These are phyloP conservation scores for Phoronis australis DNA, from an alignment of 2,888 invertebrate genomes.

Conservation along the genomic window DNA sequence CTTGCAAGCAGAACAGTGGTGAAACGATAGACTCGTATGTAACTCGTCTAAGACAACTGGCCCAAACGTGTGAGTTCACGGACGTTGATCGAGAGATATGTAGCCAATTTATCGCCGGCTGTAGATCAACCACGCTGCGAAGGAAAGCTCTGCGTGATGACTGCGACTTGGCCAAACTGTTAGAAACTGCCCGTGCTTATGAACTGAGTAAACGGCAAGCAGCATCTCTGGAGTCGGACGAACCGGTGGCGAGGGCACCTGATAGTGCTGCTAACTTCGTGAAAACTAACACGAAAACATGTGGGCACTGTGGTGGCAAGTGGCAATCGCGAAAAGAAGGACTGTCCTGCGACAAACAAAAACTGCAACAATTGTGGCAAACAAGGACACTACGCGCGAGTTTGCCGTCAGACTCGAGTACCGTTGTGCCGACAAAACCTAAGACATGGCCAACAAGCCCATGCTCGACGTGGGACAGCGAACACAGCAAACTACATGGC, in stretches of 20 bases:
- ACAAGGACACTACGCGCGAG: constrained; percentile 1
- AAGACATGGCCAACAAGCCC: neutral
- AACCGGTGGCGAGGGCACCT: too few relatives aligned
- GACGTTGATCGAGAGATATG: constrained; percentile 10
- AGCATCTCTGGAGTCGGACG: neutral
- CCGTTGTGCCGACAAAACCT: neutral
- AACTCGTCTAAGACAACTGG: constrained; percentile 7
- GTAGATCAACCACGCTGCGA: constrained; percentile 1
- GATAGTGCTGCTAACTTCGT: too few relatives aligned
- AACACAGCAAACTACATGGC: neutral
- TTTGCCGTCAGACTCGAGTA: neutral
- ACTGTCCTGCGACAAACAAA: too few relatives aligned
- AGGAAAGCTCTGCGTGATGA: constrained; percentile 4
- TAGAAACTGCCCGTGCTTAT: constrained; percentile 3
- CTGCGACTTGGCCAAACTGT: neutral
- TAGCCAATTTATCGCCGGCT: constrained; percentile 5
- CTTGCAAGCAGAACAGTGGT: neutral
- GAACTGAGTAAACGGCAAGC: constrained; percentile 5
- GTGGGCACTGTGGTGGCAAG: too few relatives aligned
- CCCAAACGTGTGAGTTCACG: constrained; percentile 9
- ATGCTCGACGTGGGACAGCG: neutral
- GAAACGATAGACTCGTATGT: constrained; percentile 7
- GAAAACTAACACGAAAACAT: too few relatives aligned
- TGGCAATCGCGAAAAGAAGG: too few relatives aligned
- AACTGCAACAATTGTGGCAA: too few relatives aligned